Evolutionary conservation across 1,140 invertebrate genomes (phyloP), one percentile per base, ranked within the genome.

Genomic region (Aleiodes sp.): DNA sequence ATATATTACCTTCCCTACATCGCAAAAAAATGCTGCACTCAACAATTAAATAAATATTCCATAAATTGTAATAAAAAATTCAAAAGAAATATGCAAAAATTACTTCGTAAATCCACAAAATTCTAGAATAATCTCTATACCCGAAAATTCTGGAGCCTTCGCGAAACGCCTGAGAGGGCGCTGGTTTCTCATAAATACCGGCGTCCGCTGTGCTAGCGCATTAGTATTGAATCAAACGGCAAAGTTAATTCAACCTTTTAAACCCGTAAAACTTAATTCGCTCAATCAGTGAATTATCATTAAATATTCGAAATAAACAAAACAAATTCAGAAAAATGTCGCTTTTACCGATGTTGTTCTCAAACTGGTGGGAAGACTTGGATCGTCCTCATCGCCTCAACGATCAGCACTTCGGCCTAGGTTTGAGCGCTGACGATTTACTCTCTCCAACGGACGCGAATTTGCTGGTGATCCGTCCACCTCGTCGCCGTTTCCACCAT

Each of bases 381-480:
- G 84, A 86, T 0, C 72, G 81, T 4, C 88, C 89, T 3, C 84
- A 86, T 3, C 81, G 88, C 3, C 73, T 91, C 0, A 57, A 90
- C 33, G 89, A 91, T 73, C 89, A 91, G 76, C 82, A 91, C 72
- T 91, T 91, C 73, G 89, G 89, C 1, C 68, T 88, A 12, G 86
- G 82, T 0, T 68, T 91, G 9, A 75, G 70, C 12, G 79, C 80
- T 6, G 88, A 89, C 10, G 87, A 89, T 69, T 70, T 91, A 0
- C 59, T 75, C 88, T 21, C 46, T 10, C 46, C 59, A n/a, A 4
- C 31, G 59, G 31, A 66, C 10, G 33, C 65, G 0, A 57, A 29
- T 37, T 14, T 66, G n/a, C n/a, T 66, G 33, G 29, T 66, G 2
- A 2, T 66, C 28, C 43, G 46, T 59, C 29, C 46, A 59, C 28